Base-by-base conservation (phyloP, 2,888 invertebrate species). In the Icerya purchasi region DNA sequence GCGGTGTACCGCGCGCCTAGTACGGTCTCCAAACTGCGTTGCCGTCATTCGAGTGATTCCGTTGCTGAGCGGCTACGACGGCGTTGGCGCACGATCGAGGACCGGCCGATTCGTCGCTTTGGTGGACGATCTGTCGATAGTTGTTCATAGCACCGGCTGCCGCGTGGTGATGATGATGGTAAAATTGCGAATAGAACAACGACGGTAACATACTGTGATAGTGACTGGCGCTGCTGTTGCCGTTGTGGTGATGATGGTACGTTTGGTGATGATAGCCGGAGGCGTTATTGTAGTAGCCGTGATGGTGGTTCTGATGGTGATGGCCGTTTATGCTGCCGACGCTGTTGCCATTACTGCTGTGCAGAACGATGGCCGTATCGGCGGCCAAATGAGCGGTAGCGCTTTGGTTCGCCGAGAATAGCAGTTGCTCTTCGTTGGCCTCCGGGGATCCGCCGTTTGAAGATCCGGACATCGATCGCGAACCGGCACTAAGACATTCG, bases 391-490 rank as follows among this genome's bases (percentile, higher is more conserved):
- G 49, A 14, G 36, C 58, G 22, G 52, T 25, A 21, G 50, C 22
- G 21, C 20, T 56, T 25, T 50, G 23, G 22, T 60, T 55, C n/a
- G 51, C 56, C 22, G 55, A 55, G 24, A 53, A 56, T 24, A 56
- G 53, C 36, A 55, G 56, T 19, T 56, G 25, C 2, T 60, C 60
- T 3, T 60, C 60, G 36, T 52, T 60, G 23, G 65, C 68, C 8
- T 65, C 65, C 2, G 68, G 67, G 8, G 67, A 67, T 60, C 67
- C 66, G 5, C 64, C 63, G 20, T 65, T 83, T 49, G 86, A 86
- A 50, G 86, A 86, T 69, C 84, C 87, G 66, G 86, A 86, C 24
- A 87, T 72, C 18, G 86, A 86, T 52, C 87, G 75, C 0, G 87
- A 86, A 1, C 82, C 81, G 21, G 56, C 57, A 54, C 65, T 63